Base-by-base conservation (phyloP, 1,140 invertebrate genomes). In the Hycleus phaleratus region DNA sequence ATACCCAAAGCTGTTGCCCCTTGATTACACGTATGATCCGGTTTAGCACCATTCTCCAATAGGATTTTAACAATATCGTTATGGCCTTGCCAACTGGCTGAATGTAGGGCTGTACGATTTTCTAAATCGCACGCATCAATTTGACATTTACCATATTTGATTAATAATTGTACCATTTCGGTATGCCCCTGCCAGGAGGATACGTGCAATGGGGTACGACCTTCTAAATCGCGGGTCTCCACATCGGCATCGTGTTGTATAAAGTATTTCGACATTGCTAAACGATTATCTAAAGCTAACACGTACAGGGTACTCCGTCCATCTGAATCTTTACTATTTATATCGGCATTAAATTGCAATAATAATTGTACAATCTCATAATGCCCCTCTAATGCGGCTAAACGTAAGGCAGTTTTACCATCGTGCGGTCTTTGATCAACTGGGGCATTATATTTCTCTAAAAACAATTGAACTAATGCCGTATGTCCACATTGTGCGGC, bases 51-150 rank as follows among this genome's bases (percentile, higher is more conserved):
- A 62, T 85, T 81, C 68, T 87, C 84, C 10, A 95, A 75, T 7
- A 97, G 75, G 39, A 95, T 76, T 49, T 86, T 80, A 43, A 97
- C 91, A 39, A 93, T 90, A 50, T 85, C 81, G 24, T 85, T 82
- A 66, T 95, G 90, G 6, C 94, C 94, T 72, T 95, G 90, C 93
- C 93, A 97, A 48, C 91, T 89, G n/a, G 93, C 93, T 11, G 91
- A 93, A 76, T 96, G 93, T 55, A 97, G 73, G 4, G 94, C 88
- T 0, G 93, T 95, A 42, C 94, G 79, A 47, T 85, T 84, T 71
- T 96, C 94, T 68, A 90, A 84, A 73, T 98, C 95, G 50, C 87
- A 85, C 0, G 90, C 90, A 72, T 97, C 92, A 1, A 95, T 88
- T 69, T 87, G 81, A 2, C 92, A 90, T 46, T 83, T 79, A 39